These are phyloP conservation scores for Drosophila santomea DNA, from an alignment of 1,140 invertebrate species.

Conservation along the genomic window DNA sequence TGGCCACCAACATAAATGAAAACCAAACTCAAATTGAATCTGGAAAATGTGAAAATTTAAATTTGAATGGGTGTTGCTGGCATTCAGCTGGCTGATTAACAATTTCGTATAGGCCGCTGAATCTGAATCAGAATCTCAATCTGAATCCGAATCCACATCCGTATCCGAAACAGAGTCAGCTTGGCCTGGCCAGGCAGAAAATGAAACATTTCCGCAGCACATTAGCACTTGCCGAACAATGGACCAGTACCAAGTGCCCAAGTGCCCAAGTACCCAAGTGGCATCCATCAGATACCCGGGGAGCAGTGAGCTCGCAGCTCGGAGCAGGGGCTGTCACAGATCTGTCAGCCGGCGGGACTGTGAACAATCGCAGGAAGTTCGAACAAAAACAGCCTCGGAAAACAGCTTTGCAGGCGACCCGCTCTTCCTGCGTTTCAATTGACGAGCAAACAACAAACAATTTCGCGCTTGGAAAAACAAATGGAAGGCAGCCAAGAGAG, in stretches of 20 bases:
- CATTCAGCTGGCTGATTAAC: constrained; percentile 48
- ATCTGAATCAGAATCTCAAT: constrained; percentile 7
- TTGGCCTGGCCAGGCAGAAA: constrained; percentile 66
- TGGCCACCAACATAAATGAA: constrained; percentile 29
- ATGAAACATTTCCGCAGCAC: constrained; percentile 78
- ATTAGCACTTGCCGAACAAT: constrained; percentile 74
- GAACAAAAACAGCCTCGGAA: constrained; percentile 58
- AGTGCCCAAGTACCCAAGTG: constrained; percentile 63
- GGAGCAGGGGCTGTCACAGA: constrained; percentile 68
- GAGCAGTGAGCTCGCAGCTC: constrained; percentile 44
- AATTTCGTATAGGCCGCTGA: constrained; percentile 60
- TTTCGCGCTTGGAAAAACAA: constrained; percentile 76
- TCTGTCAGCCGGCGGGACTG: constrained; percentile 79
- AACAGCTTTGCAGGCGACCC: constrained; percentile 35
- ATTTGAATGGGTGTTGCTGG: constrained; percentile 29
- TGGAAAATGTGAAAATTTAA: constrained; percentile 21
- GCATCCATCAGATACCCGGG: constrained; percentile 71
- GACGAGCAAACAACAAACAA: constrained; percentile 77
- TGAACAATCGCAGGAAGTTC: constrained; percentile 81
- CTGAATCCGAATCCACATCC: not conserved
- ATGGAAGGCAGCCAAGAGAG: constrained; percentile 58
- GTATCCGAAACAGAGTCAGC: constrained; percentile 19
- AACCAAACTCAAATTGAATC: constrained; percentile 54
- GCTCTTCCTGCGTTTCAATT: constrained; percentile 64
- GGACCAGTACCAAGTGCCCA: not conserved